A percentile compares a stretch with the other conserved stretches of the same genome.
Conservation (phyloP, 2,113 vertebrate genomes). For the Oriolus oriolus region DNA sequence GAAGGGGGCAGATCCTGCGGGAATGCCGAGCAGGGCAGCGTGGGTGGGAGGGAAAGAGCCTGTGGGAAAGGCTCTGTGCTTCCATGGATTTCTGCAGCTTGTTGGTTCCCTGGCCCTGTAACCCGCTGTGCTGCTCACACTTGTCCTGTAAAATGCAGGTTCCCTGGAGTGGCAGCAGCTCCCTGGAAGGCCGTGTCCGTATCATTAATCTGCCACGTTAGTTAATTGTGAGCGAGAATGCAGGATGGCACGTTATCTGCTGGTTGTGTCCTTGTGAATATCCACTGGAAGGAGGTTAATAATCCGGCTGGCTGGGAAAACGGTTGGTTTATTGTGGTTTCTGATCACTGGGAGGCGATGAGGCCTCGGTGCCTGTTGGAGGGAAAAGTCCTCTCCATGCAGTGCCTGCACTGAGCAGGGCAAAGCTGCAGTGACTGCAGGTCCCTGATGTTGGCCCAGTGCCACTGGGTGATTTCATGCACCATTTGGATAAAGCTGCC, state of each 20-base stretch:
- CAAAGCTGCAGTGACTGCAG: neutral
- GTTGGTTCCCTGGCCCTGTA: fast-evolving
- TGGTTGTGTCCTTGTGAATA: neutral
- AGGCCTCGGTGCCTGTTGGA: neutral
- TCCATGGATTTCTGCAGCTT: neutral
- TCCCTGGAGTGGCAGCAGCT: neutral
- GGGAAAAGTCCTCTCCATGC: neutral
- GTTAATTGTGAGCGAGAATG: neutral
- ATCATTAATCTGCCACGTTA: neutral
- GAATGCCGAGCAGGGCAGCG: neutral
- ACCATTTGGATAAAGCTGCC: slow-evolving; percentile 4
- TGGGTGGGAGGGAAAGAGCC: neutral
- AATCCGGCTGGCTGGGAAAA: neutral
- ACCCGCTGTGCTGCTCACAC: fast-evolving
- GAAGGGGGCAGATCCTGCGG: neutral
- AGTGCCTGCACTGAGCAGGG: neutral
- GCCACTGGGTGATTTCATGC: slow-evolving; percentile 6
- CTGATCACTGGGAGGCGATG: neutral
- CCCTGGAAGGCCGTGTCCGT: neutral
- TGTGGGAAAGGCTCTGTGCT: neutral
- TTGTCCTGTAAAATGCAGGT: neutral
- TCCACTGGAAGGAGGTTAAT: neutral
- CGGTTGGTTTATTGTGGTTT: neutral
- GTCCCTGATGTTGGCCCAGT: neutral
- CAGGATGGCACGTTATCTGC: neutral